Conservation (phyloP, 2,888 invertebrate species). For the Arrhopalites spinosus region DNA sequence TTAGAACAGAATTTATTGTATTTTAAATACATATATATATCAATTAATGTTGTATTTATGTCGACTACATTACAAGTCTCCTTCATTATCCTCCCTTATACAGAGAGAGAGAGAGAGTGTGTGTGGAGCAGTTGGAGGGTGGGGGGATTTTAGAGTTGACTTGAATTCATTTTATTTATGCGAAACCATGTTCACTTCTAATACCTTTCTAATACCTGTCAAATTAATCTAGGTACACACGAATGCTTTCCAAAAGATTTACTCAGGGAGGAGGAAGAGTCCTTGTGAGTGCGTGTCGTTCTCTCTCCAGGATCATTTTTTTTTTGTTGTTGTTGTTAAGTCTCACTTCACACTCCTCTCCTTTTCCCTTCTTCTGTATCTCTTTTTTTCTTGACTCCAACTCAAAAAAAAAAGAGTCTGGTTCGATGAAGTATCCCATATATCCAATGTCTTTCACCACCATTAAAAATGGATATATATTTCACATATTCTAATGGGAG, state of each 20-base stretch:
- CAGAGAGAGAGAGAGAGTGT: too few relatives aligned
- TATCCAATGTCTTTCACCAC: too few relatives aligned
- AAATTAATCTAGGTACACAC: conserved; percentile 50
- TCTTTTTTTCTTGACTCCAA: too few relatives aligned
- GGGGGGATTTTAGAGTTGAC: neutral
- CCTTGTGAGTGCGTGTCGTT: neutral
- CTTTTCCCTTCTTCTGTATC: neutral
- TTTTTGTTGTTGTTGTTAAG: neutral
- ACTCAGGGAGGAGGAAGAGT: neutral
- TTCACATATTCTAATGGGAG: too few relatives aligned
- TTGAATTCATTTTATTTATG: conserved; percentile 50
- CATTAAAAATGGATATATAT: too few relatives aligned
- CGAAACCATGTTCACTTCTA: conserved; percentile 51
- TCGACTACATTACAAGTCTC: too few relatives aligned
- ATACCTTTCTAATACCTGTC: conserved; percentile 54
- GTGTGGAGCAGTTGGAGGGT: too few relatives aligned
- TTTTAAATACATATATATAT: too few relatives aligned
- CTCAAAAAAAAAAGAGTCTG: too few relatives aligned
- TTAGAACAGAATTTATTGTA: too few relatives aligned
- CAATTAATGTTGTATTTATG: neutral
- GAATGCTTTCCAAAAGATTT: conserved; percentile 22
- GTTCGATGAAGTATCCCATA: neutral
- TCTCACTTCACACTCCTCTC: neutral
- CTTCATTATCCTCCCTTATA: too few relatives aligned
- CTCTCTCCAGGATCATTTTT: conserved; percentile 5